phyloP scores from a whole-genome alignment of 2,888 invertebrate species.

The Parnassius mnemosyne region DNA sequence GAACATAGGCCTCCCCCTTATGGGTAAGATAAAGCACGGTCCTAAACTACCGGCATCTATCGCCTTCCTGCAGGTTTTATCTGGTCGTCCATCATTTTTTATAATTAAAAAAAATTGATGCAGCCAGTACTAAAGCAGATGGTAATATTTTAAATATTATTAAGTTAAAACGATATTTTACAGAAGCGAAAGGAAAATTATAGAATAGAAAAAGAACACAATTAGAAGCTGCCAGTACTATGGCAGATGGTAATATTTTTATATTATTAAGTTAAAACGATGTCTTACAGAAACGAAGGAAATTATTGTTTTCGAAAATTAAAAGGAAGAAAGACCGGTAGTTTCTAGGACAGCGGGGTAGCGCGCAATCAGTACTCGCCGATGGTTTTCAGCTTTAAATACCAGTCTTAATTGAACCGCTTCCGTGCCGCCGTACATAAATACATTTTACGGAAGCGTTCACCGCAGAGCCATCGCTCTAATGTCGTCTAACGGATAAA shows the following conservation, averaged over 20 bases:
- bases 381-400: slow-evolving; percentile 76
- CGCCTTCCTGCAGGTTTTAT: too few species aligned
- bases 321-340: slow-evolving; percentile 62
- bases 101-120: not conserved
- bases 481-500: slow-evolving; percentile 40
- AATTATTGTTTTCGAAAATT: slow-evolving; percentile 78
- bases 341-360: slow-evolving; percentile 51
- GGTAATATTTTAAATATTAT: too few species aligned
- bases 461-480: slow-evolving; percentile 65
- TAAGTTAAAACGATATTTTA: too few species aligned
- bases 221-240: too few species aligned
- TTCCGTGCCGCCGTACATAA: slow-evolving; percentile 72
- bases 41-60: too few species aligned
- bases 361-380: slow-evolving; percentile 72
- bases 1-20: too few species aligned
- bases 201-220: too few species aligned
- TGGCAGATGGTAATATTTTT: slow-evolving; percentile 10
- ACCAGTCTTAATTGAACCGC: slow-evolving; percentile 79
- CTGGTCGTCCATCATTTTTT: too few species aligned
- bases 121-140: not conserved
- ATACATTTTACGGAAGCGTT: slow-evolving; percentile 69
- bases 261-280: slow-evolving; percentile 38
- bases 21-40: too few species aligned
- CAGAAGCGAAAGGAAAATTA: too few species aligned
- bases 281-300: slow-evolving; percentile 47